Percentiles rank a stretch among this genome's conserved stretches.
Conservation (phyloP, 2,888 invertebrate genomes). For the Lutraria lutraria region DNA sequence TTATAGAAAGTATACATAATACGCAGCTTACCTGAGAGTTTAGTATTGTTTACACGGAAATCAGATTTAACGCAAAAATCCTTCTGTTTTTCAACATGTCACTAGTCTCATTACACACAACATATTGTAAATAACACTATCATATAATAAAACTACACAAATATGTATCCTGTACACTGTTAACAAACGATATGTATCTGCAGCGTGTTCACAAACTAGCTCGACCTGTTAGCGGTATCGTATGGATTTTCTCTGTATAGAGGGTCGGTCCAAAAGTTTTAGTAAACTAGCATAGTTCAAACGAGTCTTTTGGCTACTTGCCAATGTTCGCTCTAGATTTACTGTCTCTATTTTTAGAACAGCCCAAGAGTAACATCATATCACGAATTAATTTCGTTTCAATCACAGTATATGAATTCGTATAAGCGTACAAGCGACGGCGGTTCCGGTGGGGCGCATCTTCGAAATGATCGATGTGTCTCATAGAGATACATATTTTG, state of each 20-base stretch:
- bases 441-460: background rate
- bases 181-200: conserved; percentile 27
- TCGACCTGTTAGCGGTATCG: conserved; percentile 46
- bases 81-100: background rate
- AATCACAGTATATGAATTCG: background rate
- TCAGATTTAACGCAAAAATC: background rate
- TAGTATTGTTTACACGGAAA: conserved; percentile 53
- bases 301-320: background rate
- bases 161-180: background rate
- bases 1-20: conserved; percentile 56
- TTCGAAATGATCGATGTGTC: no score
- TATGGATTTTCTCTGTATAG: conserved; percentile 33
- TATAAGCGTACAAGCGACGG: background rate
- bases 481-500: no score
- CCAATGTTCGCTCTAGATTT: background rate
- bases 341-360: background rate
- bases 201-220: conserved; percentile 40
- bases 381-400: background rate
- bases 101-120: background rate
- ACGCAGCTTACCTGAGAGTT: conserved; percentile 45
- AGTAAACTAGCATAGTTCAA: background rate
- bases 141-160: background rate
- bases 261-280: conserved; percentile 30
- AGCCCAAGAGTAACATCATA: background rate
- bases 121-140: background rate